Base-by-base conservation (phyloP, 1,140 invertebrate genomes). In the Bicyclus anynana region DNA sequence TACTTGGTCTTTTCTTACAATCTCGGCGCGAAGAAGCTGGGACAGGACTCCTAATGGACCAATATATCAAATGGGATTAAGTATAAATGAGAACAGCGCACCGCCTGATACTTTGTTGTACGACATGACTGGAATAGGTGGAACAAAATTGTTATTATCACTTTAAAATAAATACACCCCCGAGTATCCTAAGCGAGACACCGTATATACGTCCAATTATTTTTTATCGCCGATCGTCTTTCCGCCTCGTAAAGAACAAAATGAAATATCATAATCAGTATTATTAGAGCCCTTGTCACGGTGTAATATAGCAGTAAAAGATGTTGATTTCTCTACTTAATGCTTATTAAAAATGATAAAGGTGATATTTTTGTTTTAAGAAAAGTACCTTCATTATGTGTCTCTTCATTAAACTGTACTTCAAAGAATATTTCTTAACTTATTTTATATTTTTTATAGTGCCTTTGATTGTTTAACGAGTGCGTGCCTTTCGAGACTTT, bases 51-150 rank as follows among this genome's bases (percentile, higher is more conserved):
- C 67, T 81, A 81, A 85, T 85, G 75, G 74, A 65, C 72, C 78
- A 73, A 85, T 85, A 82, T 82, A 82, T 83, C 80, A 83, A 85
- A 82, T 66, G 72, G 80, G 80, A 85, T 85, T 84, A 82, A 75
- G 63, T 79, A 74, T 77, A 82, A 82, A 84, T 79, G 79, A 77
- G 80, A 77, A 69, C 61, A 73, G 67, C 72, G 64, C 70, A 70
- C 71, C 64, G 72, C 66, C 67, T 75, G 68, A 75, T 75, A 81
- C 77, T 76, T 77, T 76, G 72, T 80, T 75, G 69, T 75, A 66
- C 71, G 69, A 73, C 79, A 80, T 71, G 68, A 74, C 71, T 71
- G 42, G 68, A 75, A 80, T 76, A 73, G 69, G 65, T 70, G 67
- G 53, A 57, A 59, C 51, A 40, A 64, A 71, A 74, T 70, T 74